Evolutionary conservation across 2,888 invertebrate genomes (phyloP), one percentile per base, ranked within the genome.

Genomic region (Schizotus pectinicornis): DNA sequence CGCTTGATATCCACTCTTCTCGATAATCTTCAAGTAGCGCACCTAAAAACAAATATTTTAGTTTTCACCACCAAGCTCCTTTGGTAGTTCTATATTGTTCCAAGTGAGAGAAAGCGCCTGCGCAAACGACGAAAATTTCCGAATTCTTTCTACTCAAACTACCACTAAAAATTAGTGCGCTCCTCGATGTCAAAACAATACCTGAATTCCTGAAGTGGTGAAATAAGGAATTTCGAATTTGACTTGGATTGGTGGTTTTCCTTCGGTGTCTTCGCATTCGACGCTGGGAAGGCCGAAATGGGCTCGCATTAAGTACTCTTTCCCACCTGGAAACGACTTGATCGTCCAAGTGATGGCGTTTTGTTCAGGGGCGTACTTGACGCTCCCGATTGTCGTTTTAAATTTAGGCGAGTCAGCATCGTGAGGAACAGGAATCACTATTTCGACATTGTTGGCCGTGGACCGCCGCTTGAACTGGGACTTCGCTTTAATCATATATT

Each of bases 191-290:
- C 2, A 36, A 8, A 51, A 22, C 22, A 14, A 74, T 61, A 95
- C 95, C 85, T 98, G 98, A 72, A 99, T 98, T 33, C 98, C 98
- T 22, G 97, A 97, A 32, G 98, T 98, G 0, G 98, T 98, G 74
- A 98, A 98, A 77, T 98, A 98, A 0, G 98, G 98, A 71, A 98
- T 98, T 82, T 98, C 98, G 84, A 99, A 99, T 80, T 96, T 96
- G 2, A 98, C 97, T 82, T 96, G 95, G 68, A 99, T 98, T 0
- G 98, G 98, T 39, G 98, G 98, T 78, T 94, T 94, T 0, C 97
- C 98, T 81, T 98, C 98, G 0, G 88, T 82, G 69, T 98, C 96
- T 76, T 98, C 98, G 71, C 92, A 91, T 74, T 91, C 91, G 1
- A 99, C 97, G 62, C 97, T 97, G 0, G 98, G 98, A 58, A 98